A percentile compares a stretch with the other conserved stretches of the same genome.
These are phyloP conservation scores for Lepidocolaptes lacrymiger DNA, from an alignment of 2,797 vertebrate species.

Conservation along the genomic window DNA sequence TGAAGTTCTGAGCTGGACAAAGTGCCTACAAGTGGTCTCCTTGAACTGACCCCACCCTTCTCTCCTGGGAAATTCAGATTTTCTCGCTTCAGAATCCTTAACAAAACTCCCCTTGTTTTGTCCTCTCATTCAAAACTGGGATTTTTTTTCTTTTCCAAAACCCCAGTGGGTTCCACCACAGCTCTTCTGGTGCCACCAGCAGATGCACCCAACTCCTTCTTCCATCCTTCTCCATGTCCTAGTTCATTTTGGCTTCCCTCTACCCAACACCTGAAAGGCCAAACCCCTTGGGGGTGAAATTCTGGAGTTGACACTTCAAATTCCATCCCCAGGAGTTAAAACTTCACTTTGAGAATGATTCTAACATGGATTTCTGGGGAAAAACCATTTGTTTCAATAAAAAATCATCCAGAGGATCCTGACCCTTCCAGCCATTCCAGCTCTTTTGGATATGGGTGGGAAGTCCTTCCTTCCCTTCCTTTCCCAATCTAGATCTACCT, in stretches of 20 bases:
- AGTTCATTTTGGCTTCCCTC: neutral
- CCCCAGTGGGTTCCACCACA: neutral
- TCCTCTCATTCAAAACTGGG: neutral
- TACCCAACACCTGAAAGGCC: neutral
- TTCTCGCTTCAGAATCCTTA: neutral
- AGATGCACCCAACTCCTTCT: neutral
- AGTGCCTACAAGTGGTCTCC: neutral
- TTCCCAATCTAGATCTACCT: rapidly evolving
- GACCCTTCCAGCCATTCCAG: neutral
- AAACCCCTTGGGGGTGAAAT: neutral
- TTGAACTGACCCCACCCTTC: neutral
- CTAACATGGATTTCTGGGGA: neutral
- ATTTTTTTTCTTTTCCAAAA: neutral
- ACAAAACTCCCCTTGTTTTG: neutral
- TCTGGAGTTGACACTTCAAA: neutral
- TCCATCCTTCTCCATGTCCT: neutral
- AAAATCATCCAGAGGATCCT: neutral
- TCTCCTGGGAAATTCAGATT: neutral
- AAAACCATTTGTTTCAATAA: neutral
- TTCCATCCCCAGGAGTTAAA: neutral
- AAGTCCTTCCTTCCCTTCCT: neutral
- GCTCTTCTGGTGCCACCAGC: neutral
- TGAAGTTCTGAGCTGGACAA: neutral
- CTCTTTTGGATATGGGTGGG: neutral
- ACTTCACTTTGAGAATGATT: neutral